Evolutionary conservation across 1,140 invertebrate species (phyloP).

Genomic region (Mylabris phalerata): DNA sequence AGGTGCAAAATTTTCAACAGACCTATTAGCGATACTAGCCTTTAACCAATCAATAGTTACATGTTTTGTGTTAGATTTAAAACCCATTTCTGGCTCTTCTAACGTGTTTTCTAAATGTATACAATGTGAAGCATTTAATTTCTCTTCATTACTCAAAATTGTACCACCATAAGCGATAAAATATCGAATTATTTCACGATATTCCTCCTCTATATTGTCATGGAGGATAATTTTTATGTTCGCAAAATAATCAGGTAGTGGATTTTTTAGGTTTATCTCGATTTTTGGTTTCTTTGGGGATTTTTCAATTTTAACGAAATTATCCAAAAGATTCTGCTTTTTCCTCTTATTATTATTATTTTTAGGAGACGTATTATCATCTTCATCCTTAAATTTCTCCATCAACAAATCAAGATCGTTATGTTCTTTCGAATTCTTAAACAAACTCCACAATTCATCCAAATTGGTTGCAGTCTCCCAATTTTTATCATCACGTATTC

Average conservation of each 20-base stretch:
- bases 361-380: background rate
- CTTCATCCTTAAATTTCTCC: slow-evolving; percentile 26
- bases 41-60: background rate
- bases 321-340: slow-evolving; percentile 4
- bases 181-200: background rate
- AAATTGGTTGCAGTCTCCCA: slow-evolving; percentile 79
- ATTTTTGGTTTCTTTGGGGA: background rate
- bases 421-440: slow-evolving; percentile 59
- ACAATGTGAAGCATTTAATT: background rate
- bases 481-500: slow-evolving; percentile 74
- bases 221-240: background rate
- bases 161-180: slow-evolving; percentile 6
- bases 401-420: slow-evolving; percentile 57
- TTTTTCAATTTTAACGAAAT: background rate
- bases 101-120: slow-evolving; percentile 4
- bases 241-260: slow-evolving; percentile 2
- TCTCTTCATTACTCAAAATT: background rate
- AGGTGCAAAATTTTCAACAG: no score
- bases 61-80: background rate
- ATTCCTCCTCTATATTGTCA: background rate
- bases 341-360: background rate
- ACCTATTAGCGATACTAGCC: no score
- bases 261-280: slow-evolving; percentile 2
- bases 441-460: slow-evolving; percentile 60
- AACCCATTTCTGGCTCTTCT: background rate